phyloP scores from a whole-genome alignment of 2,888 invertebrate genomes.

The Argynnis bischoffii region DNA sequence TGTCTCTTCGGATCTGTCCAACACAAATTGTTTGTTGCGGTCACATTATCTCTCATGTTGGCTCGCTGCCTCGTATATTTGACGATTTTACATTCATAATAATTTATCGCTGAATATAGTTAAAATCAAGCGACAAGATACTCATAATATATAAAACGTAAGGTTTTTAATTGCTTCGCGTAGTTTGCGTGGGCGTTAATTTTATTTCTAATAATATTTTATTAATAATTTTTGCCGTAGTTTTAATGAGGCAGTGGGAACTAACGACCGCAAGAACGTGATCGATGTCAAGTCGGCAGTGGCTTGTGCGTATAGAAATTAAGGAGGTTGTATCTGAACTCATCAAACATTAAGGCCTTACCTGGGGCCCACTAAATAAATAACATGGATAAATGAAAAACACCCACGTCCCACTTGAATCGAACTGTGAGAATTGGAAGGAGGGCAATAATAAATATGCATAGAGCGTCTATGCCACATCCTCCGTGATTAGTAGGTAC shows the following conservation, averaged over 20 bases:
- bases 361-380: conserved; percentile 75
- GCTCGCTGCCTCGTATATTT: conserved; percentile 54
- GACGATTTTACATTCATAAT: conserved; percentile 52
- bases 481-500: conserved; percentile 77
- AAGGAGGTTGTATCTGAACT: conserved; percentile 68
- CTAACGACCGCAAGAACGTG: conserved; percentile 53
- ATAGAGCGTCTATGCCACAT: conserved; percentile 79
- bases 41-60: conserved; percentile 62
- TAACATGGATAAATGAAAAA: conserved; percentile 77
- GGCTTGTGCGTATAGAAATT: conserved; percentile 65
- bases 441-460: conserved; percentile 79
- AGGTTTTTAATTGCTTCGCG: not conserved
- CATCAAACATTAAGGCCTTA: conserved; percentile 77
- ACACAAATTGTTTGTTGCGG: conserved; percentile 68
- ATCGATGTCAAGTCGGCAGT: conserved; percentile 56
- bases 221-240: too few species aligned
- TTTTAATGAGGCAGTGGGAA: conserved; percentile 19
- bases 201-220: not conserved
- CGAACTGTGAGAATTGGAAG: conserved; percentile 74
- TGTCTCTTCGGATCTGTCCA: conserved; percentile 44
- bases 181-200: not conserved
- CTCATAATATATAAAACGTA: conserved; percentile 33
- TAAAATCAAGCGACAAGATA: conserved; percentile 43
- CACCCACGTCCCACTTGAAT: conserved; percentile 63
- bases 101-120: conserved; percentile 52